phyloP scores from a whole-genome alignment of 2,797 vertebrate genomes.

The Takifugu ocellatus region DNA sequence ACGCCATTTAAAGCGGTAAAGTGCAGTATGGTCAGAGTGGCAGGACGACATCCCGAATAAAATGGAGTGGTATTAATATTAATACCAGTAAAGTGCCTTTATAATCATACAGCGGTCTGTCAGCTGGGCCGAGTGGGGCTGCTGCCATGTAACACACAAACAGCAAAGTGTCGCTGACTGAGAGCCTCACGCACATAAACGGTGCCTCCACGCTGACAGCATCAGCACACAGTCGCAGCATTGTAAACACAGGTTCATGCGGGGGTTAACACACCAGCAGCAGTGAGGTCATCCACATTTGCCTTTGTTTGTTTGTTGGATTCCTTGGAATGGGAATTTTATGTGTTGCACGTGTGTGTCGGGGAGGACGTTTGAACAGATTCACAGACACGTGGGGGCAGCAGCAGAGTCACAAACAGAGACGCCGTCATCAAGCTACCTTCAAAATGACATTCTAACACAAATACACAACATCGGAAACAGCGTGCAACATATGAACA shows the following conservation, averaged over 20 bases:
- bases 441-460: too few species aligned
- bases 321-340: too few species aligned
- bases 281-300: too few species aligned
- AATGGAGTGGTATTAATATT: slow-evolving; percentile 84
- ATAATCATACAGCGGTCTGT: slow-evolving; percentile 79
- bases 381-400: too few species aligned
- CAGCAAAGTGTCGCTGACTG: slow-evolving; percentile 25
- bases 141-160: slow-evolving; percentile 57
- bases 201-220: slow-evolving; percentile 10
- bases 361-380: too few species aligned
- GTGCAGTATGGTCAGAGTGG: slow-evolving; percentile 75
- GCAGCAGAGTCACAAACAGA: too few species aligned
- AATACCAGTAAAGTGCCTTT: slow-evolving; percentile 82
- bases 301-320: too few species aligned
- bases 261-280: neutral
- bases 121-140: slow-evolving; percentile 68
- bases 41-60: slow-evolving; percentile 82
- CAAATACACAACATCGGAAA: too few species aligned
- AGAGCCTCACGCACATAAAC: slow-evolving; percentile 34
- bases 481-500: neutral
- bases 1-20: slow-evolving; percentile 74
- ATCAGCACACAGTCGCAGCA: slow-evolving; percentile 6
- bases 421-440: too few species aligned
- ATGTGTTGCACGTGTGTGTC: too few species aligned
- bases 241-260: slow-evolving; percentile 6